Evolutionary conservation across 2,888 invertebrate genomes (phyloP).

Genomic region (Hermaeophaga mercurialis): DNA sequence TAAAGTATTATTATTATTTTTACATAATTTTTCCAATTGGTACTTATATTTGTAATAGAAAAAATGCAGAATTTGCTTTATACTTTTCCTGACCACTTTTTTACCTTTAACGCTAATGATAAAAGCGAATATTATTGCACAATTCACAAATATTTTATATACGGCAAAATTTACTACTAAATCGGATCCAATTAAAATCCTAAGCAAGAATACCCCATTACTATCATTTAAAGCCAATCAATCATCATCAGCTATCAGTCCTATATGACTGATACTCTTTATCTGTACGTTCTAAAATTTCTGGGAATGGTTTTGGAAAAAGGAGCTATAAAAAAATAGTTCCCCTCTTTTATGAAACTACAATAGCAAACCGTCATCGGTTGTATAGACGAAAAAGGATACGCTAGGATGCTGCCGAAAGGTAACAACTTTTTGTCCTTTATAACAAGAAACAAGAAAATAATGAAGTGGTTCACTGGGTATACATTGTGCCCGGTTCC

Average conservation of each 20-base stretch:
- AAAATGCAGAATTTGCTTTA: no score
- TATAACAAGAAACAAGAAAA: slow-evolving; percentile 20
- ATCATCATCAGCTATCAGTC: slow-evolving; percentile 22
- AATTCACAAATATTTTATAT: no score
- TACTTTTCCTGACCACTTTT: no score
- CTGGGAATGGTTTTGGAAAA: slow-evolving; percentile 20
- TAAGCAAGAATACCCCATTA: background rate
- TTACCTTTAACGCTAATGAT: no score
- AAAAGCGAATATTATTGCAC: no score
- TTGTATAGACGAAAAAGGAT: slow-evolving; percentile 23
- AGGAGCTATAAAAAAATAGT: slow-evolving; percentile 11
- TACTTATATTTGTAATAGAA: no score
- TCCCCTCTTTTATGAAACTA: slow-evolving; percentile 22
- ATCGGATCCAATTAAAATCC: no score
- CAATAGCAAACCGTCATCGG: slow-evolving; percentile 22
- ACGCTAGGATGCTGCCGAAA: slow-evolving; percentile 20
- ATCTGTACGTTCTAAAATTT: slow-evolving; percentile 11
- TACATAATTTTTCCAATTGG: no score
- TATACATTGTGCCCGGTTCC: slow-evolving; percentile 8
- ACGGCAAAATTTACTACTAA: no score
- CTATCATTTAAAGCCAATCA: slow-evolving; percentile 3
- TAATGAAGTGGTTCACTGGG: slow-evolving; percentile 23
- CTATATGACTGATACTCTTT: slow-evolving; percentile 19
- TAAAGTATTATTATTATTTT: no score
- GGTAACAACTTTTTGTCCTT: slow-evolving; percentile 24